Conservation (phyloP, 1,140 invertebrate species). For the Drosophila suzukii region DNA sequence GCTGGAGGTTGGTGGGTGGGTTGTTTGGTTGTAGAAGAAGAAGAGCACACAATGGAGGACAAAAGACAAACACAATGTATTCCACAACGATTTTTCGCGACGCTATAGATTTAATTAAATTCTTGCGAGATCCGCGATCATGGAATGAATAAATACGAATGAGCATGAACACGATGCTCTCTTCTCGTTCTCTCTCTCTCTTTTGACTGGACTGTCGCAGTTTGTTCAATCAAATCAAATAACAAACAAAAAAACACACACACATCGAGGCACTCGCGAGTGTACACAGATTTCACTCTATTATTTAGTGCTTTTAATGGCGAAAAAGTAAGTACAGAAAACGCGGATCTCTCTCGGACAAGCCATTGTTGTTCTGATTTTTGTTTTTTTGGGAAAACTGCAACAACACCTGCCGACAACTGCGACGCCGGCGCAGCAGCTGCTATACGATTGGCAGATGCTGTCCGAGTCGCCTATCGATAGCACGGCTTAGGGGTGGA, state of each 20-base stretch:
- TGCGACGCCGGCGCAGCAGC: slow-evolving; percentile 73
- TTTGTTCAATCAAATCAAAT: slow-evolving; percentile 61
- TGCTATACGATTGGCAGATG: slow-evolving; percentile 36
- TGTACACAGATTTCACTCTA: slow-evolving; percentile 63
- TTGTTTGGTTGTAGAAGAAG: neutral
- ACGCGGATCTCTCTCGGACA: slow-evolving; percentile 5
- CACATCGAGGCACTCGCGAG: slow-evolving; percentile 30
- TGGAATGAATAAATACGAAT: slow-evolving; percentile 65
- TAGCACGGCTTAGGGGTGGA: slow-evolving; percentile 9
- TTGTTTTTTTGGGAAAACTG: slow-evolving; percentile 42
- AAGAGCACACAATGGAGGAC: slow-evolving; percentile 22
- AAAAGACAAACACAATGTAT: slow-evolving; percentile 29
- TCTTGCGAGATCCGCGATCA: slow-evolving; percentile 45
- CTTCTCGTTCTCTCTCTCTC: slow-evolving; percentile 2
- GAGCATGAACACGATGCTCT: slow-evolving; percentile 24
- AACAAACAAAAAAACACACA: slow-evolving; percentile 43
- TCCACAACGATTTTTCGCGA: slow-evolving; percentile 62
- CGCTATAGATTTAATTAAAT: slow-evolving; percentile 62
- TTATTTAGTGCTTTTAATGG: slow-evolving; percentile 57
- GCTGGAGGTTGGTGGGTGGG: neutral
- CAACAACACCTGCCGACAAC: slow-evolving; percentile 70
- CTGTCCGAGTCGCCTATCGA: slow-evolving; percentile 21
- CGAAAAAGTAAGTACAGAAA: slow-evolving; percentile 31
- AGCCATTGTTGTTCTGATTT: slow-evolving; percentile 14
- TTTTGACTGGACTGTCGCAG: slow-evolving; percentile 43